Base-by-base conservation (phyloP, 2,888 invertebrate species). In the Agonopterix alstromeriana region DNA sequence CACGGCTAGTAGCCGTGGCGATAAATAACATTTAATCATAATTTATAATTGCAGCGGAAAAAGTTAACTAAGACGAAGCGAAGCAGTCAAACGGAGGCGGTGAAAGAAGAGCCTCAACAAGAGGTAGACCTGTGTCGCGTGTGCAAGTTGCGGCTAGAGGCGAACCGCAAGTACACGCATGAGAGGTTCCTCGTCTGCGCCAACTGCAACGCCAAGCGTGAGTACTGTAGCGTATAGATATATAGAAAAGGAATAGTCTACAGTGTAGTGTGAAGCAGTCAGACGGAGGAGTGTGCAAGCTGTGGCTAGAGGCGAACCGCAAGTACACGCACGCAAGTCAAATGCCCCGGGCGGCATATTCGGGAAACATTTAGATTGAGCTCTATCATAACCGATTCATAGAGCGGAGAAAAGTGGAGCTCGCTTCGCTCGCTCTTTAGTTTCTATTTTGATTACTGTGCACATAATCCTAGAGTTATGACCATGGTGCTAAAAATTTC, bases 131-230 rank as follows among this genome's bases (percentile, higher is more conserved):
- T 73, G 52, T 94, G 95, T 89, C 90, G 90, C 68, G 87, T 84
- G 53, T 91, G 91, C 70, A 81, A 81, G 54, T 78, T 90, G 65
- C 82, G 89, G 45, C 90, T 91, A 51, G 90, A 91, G 69, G 88
- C 88, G 55, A 92, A 91, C 80, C 77, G 88, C 52, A 85, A 86
- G 65, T 82, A 90, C 68, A 82, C 90, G 64, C 91, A 91, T 61
- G 92, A 92, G 73, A 75, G 90, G 51, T 92, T 91, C 78, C 88
- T 92, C 56, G 88, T 88, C 56, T 92, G 92, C 74, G 84, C 90
- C 54, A 84, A 83, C 52, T 92, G 92, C 65, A 84, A 89, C 56
- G 86, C 89, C 43, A 90, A 89, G 67, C 82, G 92, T 92, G 72
- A 80, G 81, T 50, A 1, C n/a, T 27, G 27, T 27, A 27, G 27